These are phyloP conservation scores for Oreotragus oreotragus DNA, from an alignment of 2,113 vertebrate genomes.

Conservation along the genomic window DNA sequence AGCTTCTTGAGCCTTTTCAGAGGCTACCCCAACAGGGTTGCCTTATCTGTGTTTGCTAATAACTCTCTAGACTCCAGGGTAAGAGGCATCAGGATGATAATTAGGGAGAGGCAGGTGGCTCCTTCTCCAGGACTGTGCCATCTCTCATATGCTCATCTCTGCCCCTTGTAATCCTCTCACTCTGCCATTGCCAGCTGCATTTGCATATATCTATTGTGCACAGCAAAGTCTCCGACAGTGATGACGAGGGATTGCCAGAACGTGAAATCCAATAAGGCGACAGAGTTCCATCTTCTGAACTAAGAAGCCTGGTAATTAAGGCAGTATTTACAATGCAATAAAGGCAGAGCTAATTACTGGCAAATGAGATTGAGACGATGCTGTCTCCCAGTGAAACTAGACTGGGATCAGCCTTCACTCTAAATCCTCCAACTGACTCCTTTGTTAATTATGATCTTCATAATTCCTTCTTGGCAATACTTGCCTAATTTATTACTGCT, in stretches of 20 bases:
- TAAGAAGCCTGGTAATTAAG: conserved; percentile 80
- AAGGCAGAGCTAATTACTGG: conserved; percentile 81
- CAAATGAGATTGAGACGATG: conserved; percentile 74
- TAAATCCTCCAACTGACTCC: conserved; percentile 79
- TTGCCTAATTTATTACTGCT: conserved; percentile 76
- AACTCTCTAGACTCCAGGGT: neutral
- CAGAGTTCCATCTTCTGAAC: conserved; percentile 75
- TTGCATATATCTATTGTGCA: conserved; percentile 54
- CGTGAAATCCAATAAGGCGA: conserved; percentile 73
- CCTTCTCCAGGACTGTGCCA: neutral
- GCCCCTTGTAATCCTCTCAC: neutral
- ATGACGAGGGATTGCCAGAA: conserved; percentile 35
- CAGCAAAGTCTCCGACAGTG: conserved; percentile 25
- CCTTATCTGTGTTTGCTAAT: neutral
- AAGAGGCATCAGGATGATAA: neutral
- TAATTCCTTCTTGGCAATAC: conserved; percentile 76
- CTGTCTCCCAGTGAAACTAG: conserved; percentile 73
- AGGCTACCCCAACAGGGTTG: neutral
- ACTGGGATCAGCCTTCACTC: conserved; percentile 69
- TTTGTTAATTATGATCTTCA: conserved; percentile 81
- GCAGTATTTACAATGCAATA: conserved; percentile 82
- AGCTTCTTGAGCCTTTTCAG: neutral
- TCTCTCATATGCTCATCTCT: neutral
- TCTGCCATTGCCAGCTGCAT: conserved; percentile 37
- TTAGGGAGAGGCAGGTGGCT: neutral